Evolutionary conservation across 2,888 invertebrate genomes (phyloP), one percentile per base, ranked within the genome.

Genomic region (Machimus rusticus): DNA sequence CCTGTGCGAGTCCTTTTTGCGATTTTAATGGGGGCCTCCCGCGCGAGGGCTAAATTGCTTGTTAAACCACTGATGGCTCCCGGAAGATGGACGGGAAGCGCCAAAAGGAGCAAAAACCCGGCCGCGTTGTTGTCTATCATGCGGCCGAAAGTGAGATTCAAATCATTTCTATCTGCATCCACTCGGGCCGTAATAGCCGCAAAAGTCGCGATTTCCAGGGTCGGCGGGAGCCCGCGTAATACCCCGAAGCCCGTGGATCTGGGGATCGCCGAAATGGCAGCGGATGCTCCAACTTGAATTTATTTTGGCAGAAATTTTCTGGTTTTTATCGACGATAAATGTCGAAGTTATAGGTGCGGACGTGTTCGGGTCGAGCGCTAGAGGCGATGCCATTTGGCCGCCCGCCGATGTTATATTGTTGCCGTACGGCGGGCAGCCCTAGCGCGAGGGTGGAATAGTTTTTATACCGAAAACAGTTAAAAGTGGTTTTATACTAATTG

Each of bases 401-500:
- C 66, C 19, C 85, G n/a, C 74, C 76, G 46, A 46, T 46, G 74
- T 86, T 86, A 74, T 86, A 31, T 86, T 86, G 86, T 74, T 86
- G 39, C 79, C 74, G 86, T 76, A 31, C 77, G 31, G 51, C 19
- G 74, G 37, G 0, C 37, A 6, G 39, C 55, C 57, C 78, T 57
- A 57, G 57, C 39, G 39, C 87, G 39, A 46, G 81, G 87, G 79
- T 66, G 84, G 81, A 87, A 88, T 88, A 87, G 87, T 88, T 88
- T 86, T 86, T 88, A 87, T 88, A 78, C 87, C 87, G 86, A 46
- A 87, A 86, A 87, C 86, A 87, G 88, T 88, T 88, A 87, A 88
- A 88, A 87, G 87, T 87, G 88, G 88, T 88, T 88, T 88, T 88
- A 88, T 88, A 88, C 88, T 88, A 88, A 88, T 88, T 88, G 88